These are phyloP conservation scores for Tetragnatha montana DNA, from an alignment of 2,888 invertebrate species.

Conservation along the genomic window DNA sequence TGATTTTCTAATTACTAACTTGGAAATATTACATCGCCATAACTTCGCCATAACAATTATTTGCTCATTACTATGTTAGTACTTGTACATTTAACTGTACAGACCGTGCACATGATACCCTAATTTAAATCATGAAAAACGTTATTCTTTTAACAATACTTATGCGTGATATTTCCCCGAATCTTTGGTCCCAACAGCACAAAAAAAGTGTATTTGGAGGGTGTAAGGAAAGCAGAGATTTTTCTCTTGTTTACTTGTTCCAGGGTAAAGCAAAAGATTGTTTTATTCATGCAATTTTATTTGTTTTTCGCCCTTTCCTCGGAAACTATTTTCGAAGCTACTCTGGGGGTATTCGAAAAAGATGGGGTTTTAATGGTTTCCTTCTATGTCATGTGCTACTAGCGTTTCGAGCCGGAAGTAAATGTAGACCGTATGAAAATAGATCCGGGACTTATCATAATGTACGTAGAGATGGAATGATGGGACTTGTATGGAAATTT, in stretches of 20 bases:
- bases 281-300: slow-evolving; percentile 37
- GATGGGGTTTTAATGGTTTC: slow-evolving; percentile 62
- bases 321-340: slow-evolving; percentile 46
- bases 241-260: slow-evolving; percentile 10
- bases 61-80: too few relatives aligned
- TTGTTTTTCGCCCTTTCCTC: slow-evolving; percentile 7
- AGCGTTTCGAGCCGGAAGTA: slow-evolving; percentile 4
- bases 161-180: slow-evolving; percentile 54
- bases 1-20: too few relatives aligned
- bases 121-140: slow-evolving; percentile 46
- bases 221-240: background rate
- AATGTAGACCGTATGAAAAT: slow-evolving; percentile 12
- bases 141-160: slow-evolving; percentile 58
- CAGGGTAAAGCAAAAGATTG: slow-evolving; percentile 15
- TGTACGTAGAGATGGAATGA: slow-evolving; percentile 17
- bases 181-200: slow-evolving; percentile 16
- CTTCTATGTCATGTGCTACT: slow-evolving; percentile 30
- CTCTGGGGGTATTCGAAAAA: slow-evolving; percentile 46
- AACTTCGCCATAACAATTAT: too few relatives aligned
- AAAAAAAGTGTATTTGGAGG: slow-evolving; percentile 6
- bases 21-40: too few relatives aligned
- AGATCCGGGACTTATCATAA: slow-evolving; percentile 14
- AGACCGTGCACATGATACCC: background rate
- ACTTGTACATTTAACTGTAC: too few relatives aligned
- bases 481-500: slow-evolving; percentile 29